Conservation (phyloP, 2,888 invertebrate species). For the Microctonus hyperodae region DNA sequence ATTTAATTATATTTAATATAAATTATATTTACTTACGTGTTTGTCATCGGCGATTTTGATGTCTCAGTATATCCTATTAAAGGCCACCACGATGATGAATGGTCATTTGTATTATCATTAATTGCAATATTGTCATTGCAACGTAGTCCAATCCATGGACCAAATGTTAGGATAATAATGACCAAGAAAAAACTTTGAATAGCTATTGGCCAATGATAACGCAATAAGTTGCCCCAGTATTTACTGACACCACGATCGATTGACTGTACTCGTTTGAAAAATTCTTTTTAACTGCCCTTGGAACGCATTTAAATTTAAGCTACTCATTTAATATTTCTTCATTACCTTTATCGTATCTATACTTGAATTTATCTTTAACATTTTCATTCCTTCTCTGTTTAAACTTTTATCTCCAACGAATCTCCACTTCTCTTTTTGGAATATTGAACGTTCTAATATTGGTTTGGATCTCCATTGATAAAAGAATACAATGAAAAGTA, state of each 20-base stretch:
- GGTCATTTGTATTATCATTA: constrained; percentile 24
- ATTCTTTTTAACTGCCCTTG: neutral
- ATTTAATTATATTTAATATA: too few relatives aligned
- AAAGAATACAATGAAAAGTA: neutral
- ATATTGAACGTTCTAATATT: constrained; percentile 1
- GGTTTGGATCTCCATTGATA: neutral
- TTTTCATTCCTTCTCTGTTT: neutral
- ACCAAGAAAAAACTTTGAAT: constrained; percentile 40
- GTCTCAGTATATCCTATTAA: neutral
- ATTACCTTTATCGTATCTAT: constrained; percentile 17
- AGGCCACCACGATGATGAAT: constrained; percentile 30
- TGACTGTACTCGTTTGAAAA: constrained; percentile 25
- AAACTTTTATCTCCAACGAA: neutral
- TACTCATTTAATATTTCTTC: neutral
- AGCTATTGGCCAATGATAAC: constrained; percentile 41
- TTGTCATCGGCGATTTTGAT: constrained; percentile 29
- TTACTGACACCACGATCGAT: constrained; percentile 38
- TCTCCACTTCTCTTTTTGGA: neutral
- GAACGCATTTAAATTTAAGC: neutral
- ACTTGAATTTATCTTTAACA: constrained; percentile 9
- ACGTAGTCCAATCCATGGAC: constrained; percentile 38
- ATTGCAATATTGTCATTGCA: constrained; percentile 33
- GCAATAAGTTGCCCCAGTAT: constrained; percentile 41
- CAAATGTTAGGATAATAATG: constrained; percentile 37
- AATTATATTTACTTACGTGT: constrained; percentile 14